Conservation (phyloP, 2,797 vertebrate genomes). For the Pitangus sulphuratus region DNA sequence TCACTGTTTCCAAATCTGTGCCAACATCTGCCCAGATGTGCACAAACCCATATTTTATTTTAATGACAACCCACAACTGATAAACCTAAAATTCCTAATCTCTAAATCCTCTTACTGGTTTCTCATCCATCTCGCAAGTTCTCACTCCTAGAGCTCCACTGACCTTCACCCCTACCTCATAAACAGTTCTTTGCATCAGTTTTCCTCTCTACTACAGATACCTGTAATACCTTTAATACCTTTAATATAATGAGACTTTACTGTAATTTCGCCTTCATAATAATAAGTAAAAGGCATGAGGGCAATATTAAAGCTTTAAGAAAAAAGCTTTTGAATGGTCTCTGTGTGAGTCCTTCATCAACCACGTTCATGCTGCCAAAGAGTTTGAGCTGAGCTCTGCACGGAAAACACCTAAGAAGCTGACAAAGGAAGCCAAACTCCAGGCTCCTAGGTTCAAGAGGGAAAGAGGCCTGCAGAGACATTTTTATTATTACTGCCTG, state of each 20-base stretch:
- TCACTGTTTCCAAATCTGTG: neutral
- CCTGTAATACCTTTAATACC: neutral
- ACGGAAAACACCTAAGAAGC: neutral
- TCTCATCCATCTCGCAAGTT: neutral
- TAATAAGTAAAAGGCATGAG: neutral
- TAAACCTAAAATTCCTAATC: neutral
- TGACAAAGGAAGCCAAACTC: neutral
- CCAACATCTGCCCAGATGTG: neutral
- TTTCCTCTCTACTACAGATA: neutral
- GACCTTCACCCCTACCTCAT: neutral
- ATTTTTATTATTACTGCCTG: neutral
- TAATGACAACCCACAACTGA: neutral
- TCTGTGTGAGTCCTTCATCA: neutral
- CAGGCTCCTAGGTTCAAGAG: neutral
- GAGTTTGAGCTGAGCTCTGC: neutral
- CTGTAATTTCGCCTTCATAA: neutral
- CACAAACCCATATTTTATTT: neutral
- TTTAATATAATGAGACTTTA: neutral
- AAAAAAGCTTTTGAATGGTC: neutral
- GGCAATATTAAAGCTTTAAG: neutral
- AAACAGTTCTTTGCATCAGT: neutral
- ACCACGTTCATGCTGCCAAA: neutral
- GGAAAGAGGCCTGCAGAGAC: neutral
- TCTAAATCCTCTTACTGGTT: neutral
- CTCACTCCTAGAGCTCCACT: neutral